Evolutionary conservation across 2,888 invertebrate genomes (phyloP).

Genomic region (Drosophila affinis): DNA sequence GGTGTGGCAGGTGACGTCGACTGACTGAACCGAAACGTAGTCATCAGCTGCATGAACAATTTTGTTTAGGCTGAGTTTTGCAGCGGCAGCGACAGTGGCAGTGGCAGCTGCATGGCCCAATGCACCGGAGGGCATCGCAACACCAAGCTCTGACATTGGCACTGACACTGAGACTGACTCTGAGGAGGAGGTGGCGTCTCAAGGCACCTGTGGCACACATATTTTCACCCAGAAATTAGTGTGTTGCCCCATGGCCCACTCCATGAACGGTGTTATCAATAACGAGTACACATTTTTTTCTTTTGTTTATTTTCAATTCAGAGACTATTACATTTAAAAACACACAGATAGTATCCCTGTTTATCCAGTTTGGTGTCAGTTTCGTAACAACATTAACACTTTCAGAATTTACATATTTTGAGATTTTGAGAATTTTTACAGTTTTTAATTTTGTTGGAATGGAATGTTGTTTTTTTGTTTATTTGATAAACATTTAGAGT

Average conservation of each 20-base stretch:
- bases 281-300: constrained; percentile 7
- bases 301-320: constrained; percentile 14
- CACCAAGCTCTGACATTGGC: constrained; percentile 27
- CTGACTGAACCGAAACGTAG: constrained; percentile 17
- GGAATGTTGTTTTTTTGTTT: not conserved
- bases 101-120: constrained; percentile 40
- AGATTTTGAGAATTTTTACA: not conserved
- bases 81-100: too few species aligned
- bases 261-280: not conserved
- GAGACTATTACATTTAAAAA: not conserved
- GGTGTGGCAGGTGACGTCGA: constrained; percentile 5
- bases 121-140: constrained; percentile 39
- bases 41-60: constrained; percentile 32
- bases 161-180: constrained; percentile 6
- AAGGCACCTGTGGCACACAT: constrained; percentile 71
- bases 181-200: constrained; percentile 19
- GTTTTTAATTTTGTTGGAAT: not conserved
- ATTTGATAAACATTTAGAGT: not conserved
- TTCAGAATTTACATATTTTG: not conserved
- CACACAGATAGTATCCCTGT: constrained; percentile 11
- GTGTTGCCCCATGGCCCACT: constrained; percentile 6
- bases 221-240: constrained; percentile 66
- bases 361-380: constrained; percentile 21
- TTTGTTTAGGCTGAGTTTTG: not conserved
- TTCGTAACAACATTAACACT: not conserved